These are phyloP conservation scores for Drosophila malerkotliana DNA, from an alignment of 1,140 invertebrate genomes.

Conservation along the genomic window DNA sequence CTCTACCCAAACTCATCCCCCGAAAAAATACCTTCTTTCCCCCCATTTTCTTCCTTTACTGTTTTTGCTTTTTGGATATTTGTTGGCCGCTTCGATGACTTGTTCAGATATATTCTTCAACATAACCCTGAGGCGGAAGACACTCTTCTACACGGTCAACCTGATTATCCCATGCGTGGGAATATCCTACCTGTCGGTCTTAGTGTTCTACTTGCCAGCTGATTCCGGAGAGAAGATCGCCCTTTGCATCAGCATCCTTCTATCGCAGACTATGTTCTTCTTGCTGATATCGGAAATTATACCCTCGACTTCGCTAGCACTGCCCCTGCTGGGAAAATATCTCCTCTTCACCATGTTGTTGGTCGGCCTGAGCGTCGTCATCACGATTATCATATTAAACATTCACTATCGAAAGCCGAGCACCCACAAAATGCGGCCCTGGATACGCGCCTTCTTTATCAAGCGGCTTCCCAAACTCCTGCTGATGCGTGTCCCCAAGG, in stretches of 20 bases:
- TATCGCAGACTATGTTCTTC: constrained; percentile 99
- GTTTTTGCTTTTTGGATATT: neutral
- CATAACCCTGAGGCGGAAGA: constrained; percentile 97
- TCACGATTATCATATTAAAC: constrained; percentile 98
- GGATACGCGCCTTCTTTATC: constrained; percentile 95
- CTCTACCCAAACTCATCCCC: constrained; percentile 79
- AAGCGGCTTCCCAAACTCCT: constrained; percentile 92
- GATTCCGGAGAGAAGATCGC: constrained; percentile 99
- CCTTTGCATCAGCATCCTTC: constrained; percentile 98
- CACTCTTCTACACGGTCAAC: constrained; percentile 98
- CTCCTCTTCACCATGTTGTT: constrained; percentile 99
- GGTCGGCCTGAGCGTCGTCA: constrained; percentile 97
- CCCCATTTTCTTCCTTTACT: neutral
- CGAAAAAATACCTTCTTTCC: neutral
- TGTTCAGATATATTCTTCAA: constrained; percentile 97
- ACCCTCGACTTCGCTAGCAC: constrained; percentile 97
- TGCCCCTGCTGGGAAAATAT: constrained; percentile 98
- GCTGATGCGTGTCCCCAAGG: constrained; percentile 93
- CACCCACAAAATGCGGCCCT: constrained; percentile 98
- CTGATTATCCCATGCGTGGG: constrained; percentile 97
- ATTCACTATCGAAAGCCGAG: constrained; percentile 99
- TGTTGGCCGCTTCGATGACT: constrained; percentile 60
- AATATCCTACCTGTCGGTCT: constrained; percentile 94
- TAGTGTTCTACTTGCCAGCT: constrained; percentile 99
- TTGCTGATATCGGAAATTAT: constrained; percentile 99